A percentile compares a stretch with the other conserved stretches of the same genome.
Evolutionary conservation across 2,113 vertebrate species (phyloP).

Genomic region (Xiphophorus hellerii): DNA sequence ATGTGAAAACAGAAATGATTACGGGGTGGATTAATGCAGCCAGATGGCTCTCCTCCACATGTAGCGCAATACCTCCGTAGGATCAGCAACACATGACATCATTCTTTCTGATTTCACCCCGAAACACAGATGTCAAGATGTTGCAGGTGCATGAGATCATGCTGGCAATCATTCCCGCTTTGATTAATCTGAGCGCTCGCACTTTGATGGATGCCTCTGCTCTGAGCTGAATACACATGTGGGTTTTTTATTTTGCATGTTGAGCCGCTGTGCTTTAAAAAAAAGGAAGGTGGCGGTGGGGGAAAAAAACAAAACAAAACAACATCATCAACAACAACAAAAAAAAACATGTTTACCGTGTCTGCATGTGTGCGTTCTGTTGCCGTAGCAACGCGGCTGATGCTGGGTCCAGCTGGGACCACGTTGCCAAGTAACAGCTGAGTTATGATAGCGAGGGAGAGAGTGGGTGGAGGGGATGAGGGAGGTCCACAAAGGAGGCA

Average conservation of each 20-base stretch:
- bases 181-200: conserved; percentile 20
- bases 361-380: conserved; percentile 64
- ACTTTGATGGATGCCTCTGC: conserved; percentile 32
- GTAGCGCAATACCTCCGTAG: conserved; percentile 21
- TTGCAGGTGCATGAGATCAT: conserved; percentile 52
- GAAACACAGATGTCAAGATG: conserved; percentile 32
- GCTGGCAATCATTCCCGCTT: background rate
- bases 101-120: conserved; percentile 17
- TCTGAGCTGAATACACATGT: conserved; percentile 30
- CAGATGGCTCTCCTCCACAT: conserved; percentile 20
- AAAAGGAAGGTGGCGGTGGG: background rate
- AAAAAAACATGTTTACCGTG: conserved; percentile 55
- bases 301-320: background rate
- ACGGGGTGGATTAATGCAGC: conserved; percentile 18
- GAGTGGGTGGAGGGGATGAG: conserved; percentile 34
- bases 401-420: conserved; percentile 77
- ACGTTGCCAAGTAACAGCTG: conserved; percentile 83
- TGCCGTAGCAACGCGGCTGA: conserved; percentile 71
- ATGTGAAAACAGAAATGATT: conserved; percentile 18
- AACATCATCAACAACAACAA: no score
- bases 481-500: conserved; percentile 65
- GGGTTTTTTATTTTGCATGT: conserved; percentile 29
- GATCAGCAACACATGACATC: conserved; percentile 36
- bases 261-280: conserved; percentile 12
- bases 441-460: conserved; percentile 71